Conservation (phyloP, 2,113 vertebrate genomes). For the Anoura caudifer region DNA sequence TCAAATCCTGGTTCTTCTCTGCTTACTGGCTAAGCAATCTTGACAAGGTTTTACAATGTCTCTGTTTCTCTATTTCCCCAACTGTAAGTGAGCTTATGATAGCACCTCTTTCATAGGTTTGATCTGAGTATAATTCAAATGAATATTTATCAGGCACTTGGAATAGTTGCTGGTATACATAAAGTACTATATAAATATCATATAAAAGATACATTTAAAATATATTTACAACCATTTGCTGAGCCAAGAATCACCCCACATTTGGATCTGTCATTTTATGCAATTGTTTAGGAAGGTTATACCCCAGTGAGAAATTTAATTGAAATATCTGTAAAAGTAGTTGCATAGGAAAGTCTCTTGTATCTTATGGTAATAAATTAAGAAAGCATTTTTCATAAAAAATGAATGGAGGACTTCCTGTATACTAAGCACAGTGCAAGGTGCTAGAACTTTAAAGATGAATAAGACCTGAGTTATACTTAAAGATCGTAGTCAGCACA, state of each 20-base stretch:
- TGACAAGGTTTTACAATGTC: neutral
- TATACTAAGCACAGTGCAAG: neutral
- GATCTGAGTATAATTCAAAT: neutral
- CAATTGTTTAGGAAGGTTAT: conserved; percentile 3
- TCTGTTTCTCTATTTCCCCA: neutral
- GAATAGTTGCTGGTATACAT: neutral
- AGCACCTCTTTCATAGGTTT: neutral
- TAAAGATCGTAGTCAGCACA: neutral
- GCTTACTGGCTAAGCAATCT: neutral
- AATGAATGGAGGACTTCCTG: neutral
- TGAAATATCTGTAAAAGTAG: neutral
- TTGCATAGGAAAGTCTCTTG: neutral
- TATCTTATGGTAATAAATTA: neutral
- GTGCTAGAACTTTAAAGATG: neutral
- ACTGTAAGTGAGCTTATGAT: neutral
- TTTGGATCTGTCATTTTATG: neutral
- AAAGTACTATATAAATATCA: neutral
- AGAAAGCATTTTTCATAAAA: neutral
- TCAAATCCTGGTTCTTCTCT: neutral
- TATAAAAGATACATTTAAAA: conserved; percentile 35
- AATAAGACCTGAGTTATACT: neutral
- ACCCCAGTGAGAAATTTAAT: neutral
- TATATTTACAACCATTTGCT: conserved; percentile 29
- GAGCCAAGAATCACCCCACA: neutral
- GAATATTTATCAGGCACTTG: conserved; percentile 51